Evolutionary conservation across 2,888 invertebrate species (phyloP).

Genomic region (Meghimatium bilineatum): DNA sequence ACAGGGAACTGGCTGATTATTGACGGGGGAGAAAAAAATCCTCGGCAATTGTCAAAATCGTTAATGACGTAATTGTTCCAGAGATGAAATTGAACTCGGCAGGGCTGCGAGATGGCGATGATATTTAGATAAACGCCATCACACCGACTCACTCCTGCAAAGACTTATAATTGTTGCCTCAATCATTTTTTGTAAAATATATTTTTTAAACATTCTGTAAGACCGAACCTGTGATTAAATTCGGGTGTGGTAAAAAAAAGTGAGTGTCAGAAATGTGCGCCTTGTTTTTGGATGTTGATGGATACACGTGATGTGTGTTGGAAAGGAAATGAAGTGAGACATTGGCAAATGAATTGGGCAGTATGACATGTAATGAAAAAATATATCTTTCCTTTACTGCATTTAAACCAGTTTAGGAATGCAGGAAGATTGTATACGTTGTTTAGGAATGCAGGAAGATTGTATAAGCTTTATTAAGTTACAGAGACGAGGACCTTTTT

Average conservation of each 20-base stretch:
- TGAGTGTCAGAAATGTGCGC: background rate
- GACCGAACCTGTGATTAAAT: background rate
- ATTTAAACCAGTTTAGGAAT: no score
- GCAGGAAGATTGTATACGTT: no score
- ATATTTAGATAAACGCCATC: constrained; percentile 1
- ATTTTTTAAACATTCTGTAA: background rate
- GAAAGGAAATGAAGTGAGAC: no score
- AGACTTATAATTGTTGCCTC: background rate
- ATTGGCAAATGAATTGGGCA: no score
- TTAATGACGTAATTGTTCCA: constrained; percentile 1
- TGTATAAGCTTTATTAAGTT: no score
- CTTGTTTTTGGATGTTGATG: background rate
- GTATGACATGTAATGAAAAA: no score
- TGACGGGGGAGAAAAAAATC: constrained; percentile 8
- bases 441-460: no score
- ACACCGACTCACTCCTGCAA: background rate
- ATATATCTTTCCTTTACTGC: no score
- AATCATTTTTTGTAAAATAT: background rate
- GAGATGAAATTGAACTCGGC: background rate
- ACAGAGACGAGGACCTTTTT: no score
- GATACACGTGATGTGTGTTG: no score
- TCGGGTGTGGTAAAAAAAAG: constrained; percentile 5
- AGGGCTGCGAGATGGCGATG: background rate
- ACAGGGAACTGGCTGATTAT: background rate
- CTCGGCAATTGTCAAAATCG: constrained; percentile 5